Base-by-base conservation (phyloP, 2,797 vertebrate species). In the Ammospiza maritima region DNA sequence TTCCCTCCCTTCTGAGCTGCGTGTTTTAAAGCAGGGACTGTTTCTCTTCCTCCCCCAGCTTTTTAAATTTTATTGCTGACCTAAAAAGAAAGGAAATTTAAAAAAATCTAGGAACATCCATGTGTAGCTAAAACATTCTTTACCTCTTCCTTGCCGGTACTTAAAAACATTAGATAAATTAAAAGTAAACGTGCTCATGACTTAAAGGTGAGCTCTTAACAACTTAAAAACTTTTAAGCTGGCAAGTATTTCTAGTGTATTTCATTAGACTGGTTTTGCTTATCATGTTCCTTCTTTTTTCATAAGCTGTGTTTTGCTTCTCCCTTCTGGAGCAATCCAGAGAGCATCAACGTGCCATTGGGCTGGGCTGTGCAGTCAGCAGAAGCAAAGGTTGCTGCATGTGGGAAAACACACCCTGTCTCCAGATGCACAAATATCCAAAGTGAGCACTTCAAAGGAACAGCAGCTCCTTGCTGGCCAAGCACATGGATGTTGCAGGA, bases 361-460 rank as follows among this genome's bases (percentile, higher is more conserved):
- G 32, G 6, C 36, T 84, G 62, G 34, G 50, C n/a, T 14, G 23
- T 25, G 64, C 51, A 44, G 54, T 40, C 66, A 78, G 76, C 72
- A 70, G 66, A 44, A 78, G 70, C 18, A 56, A 65, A 61, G 70
- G 76, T 88, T 62, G 16, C 12, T 69, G 19, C 44, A 1, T 3
- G 8, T 62, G 58, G 61, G 54, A 77, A 38, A 81, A 54, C 50
- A n/a, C 2, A 0, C n/a, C 70, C 16, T 0, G 2, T 11, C 58
- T 67, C 70, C 69, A 5, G 9, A 13, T 9, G 47, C n/a, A 17
- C 40, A 40, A 75, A 32, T 64, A 70, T 22, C 42, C 61, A 22
- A 53, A 27, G n/a, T 14, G 47, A 71, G 77, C 34, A 40, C 83
- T 88, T 81, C 86, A 92, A 92, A 92, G 78, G 48, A 76, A 13